Evolutionary conservation across 2,888 invertebrate genomes (phyloP).

Genomic region (Plebejus melissa): DNA sequence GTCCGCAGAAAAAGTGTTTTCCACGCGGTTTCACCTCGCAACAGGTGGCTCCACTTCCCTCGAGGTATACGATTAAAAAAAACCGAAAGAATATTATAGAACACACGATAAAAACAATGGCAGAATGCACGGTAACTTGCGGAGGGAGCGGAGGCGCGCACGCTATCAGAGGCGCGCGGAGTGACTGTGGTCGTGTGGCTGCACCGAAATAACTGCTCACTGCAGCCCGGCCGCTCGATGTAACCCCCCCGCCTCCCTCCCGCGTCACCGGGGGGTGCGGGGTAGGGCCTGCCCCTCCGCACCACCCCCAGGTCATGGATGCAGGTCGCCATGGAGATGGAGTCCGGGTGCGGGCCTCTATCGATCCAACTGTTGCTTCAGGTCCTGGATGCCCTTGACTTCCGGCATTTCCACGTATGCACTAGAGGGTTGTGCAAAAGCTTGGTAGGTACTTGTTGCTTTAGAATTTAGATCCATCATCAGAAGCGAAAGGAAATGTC

Average conservation of each 20-base stretch:
- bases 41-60: slow-evolving; percentile 50
- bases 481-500: neutral
- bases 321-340: slow-evolving; percentile 58
- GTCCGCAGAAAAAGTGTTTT: slow-evolving; percentile 73
- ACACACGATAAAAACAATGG: slow-evolving; percentile 36
- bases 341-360: slow-evolving; percentile 53
- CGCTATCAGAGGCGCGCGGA: slow-evolving; percentile 62
- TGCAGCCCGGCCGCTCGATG: slow-evolving; percentile 74
- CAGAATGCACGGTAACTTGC: slow-evolving; percentile 52
- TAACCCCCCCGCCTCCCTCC: slow-evolving; percentile 44
- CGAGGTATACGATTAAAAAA: slow-evolving; percentile 7
- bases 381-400: slow-evolving; percentile 45
- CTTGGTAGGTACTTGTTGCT: neutral
- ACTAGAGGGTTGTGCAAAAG: neutral
- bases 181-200: slow-evolving; percentile 64
- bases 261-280: slow-evolving; percentile 2
- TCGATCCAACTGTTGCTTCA: slow-evolving; percentile 72
- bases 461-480: neutral
- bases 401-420: slow-evolving; percentile 4
- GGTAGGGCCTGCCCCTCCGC: slow-evolving; percentile 31
- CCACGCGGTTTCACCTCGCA: slow-evolving; percentile 72
- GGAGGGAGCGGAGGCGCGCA: slow-evolving; percentile 51
- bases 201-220: slow-evolving; percentile 77
- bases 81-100: slow-evolving; percentile 30
- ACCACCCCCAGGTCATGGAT: slow-evolving; percentile 68